phyloP scores from a whole-genome alignment of 2,113 vertebrate genomes.

The Gymnogyps californianus region DNA sequence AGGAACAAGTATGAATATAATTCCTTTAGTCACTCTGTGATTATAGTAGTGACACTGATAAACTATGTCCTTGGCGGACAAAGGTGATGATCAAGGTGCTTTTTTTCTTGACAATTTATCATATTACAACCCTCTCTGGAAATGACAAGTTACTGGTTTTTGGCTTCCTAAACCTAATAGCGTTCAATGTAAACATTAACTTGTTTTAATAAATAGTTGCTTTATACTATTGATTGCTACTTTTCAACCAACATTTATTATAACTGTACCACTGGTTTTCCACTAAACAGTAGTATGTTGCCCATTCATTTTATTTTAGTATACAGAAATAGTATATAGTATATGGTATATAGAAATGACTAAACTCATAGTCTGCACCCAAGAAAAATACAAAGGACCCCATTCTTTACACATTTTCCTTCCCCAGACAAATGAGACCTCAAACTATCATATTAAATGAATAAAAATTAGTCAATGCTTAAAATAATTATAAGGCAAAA shows the following conservation, averaged over 20 bases:
- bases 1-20: neutral
- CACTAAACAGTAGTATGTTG: neutral
- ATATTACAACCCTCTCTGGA: conserved; percentile 65
- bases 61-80: conserved; percentile 73
- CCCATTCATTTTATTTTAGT: neutral
- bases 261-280: neutral
- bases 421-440: neutral
- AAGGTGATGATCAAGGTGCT: conserved; percentile 68
- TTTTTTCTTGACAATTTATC: conserved; percentile 75
- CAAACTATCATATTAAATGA: neutral
- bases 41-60: conserved; percentile 73
- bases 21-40: conserved; percentile 54
- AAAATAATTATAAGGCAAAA: neutral
- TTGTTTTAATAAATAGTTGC: conserved; percentile 13
- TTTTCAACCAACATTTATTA: conserved; percentile 23
- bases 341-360: neutral
- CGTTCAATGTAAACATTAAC: conserved; percentile 48
- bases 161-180: conserved; percentile 54
- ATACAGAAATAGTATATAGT: neutral
- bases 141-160: conserved; percentile 73
- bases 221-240: neutral
- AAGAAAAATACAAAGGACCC: neutral
- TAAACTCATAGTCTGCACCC: neutral
- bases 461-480: neutral
- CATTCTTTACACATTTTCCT: neutral